Evolutionary conservation across 1,140 invertebrate genomes (phyloP).

Genomic region (Heliconius melpomene): DNA sequence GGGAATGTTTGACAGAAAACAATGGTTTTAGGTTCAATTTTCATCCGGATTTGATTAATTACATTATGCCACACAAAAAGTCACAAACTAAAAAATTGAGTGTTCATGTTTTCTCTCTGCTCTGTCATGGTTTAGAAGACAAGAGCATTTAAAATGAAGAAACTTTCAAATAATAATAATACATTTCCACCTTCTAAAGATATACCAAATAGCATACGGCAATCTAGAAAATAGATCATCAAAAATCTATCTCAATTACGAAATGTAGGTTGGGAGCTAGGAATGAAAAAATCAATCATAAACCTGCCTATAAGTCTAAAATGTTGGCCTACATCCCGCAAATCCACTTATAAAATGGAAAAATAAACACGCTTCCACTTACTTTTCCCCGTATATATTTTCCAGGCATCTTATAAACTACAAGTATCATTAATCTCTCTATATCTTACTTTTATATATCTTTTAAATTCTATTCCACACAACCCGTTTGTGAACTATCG

Average conservation of each 20-base stretch:
- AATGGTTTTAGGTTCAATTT: too few relatives aligned
- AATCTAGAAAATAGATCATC: not conserved
- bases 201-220: too few relatives aligned
- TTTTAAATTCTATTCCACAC: conserved; percentile 17
- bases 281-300: conserved; percentile 28
- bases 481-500: not conserved
- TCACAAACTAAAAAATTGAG: too few relatives aligned
- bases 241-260: conserved; percentile 17
- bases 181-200: too few relatives aligned
- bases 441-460: not conserved
- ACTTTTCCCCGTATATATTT: not conserved
- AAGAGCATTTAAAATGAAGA: too few relatives aligned
- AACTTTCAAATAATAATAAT: too few relatives aligned
- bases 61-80: too few relatives aligned
- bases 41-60: too few relatives aligned
- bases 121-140: too few relatives aligned
- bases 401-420: conserved; percentile 2
- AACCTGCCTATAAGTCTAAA: conserved; percentile 33
- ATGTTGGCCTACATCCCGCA: conserved; percentile 34
- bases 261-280: conserved; percentile 23
- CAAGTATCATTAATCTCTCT: conserved; percentile 18
- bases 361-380: not conserved
- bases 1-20: too few relatives aligned
- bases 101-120: too few relatives aligned
- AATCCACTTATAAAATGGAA: conserved; percentile 29